Evolutionary conservation across 2,888 invertebrate species (phyloP).

Genomic region (Orthosia gracilis): DNA sequence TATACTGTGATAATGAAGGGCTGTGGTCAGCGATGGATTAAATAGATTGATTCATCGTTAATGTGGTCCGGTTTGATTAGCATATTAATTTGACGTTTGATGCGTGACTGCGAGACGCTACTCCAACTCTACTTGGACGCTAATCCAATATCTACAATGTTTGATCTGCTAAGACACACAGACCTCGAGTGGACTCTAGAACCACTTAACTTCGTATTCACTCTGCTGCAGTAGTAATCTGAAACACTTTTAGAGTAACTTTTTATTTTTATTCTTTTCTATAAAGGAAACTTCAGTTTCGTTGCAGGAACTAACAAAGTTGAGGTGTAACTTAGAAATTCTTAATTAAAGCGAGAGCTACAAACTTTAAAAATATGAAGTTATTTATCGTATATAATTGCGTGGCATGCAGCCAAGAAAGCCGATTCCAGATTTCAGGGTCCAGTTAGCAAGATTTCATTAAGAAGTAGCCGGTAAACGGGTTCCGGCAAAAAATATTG

Average conservation of each 20-base stretch:
- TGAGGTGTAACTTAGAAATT: constrained; percentile 34
- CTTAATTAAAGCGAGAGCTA: constrained; percentile 44
- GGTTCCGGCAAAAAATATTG: constrained; percentile 39
- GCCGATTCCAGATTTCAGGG: constrained; percentile 41
- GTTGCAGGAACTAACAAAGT: constrained; percentile 30
- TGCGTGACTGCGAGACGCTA: not conserved
- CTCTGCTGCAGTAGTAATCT: constrained; percentile 17
- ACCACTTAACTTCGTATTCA: constrained; percentile 17
- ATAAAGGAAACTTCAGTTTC: constrained; percentile 5
- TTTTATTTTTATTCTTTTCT: constrained; percentile 9
- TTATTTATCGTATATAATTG: constrained; percentile 36
- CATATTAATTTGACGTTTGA: constrained; percentile 1
- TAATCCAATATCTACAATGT: constrained; percentile 7
- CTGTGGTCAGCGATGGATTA: not conserved
- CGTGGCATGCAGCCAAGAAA: constrained; percentile 56
- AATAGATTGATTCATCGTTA: constrained; percentile 7
- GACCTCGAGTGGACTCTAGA: not conserved
- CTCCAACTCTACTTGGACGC: not conserved
- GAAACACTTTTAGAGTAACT: constrained; percentile 13
- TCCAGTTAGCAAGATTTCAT: constrained; percentile 54
- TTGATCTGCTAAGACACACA: no score
- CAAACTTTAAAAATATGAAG: constrained; percentile 56
- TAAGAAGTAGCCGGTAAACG: constrained; percentile 36
- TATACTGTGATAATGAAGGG: not conserved
- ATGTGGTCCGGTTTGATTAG: constrained; percentile 11